These are phyloP conservation scores for Sturnira hondurensis DNA, from an alignment of 2,113 vertebrate species.

Conservation along the genomic window DNA sequence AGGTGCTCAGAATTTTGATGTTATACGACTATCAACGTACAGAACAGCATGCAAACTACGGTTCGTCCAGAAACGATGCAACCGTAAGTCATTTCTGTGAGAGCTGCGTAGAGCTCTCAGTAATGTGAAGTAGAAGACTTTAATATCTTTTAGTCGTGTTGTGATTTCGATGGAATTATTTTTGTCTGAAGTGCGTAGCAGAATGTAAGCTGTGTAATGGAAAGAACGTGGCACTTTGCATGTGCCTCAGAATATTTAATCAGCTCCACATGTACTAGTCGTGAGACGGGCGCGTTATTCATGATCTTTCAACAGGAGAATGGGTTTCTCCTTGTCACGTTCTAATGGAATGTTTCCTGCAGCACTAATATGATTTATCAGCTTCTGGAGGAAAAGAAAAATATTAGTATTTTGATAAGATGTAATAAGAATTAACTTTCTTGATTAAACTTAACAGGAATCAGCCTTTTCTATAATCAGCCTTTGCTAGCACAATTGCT, in stretches of 20 bases:
- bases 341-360: neutral
- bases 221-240: neutral
- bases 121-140: neutral
- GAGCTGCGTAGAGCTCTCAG: neutral
- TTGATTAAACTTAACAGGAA: constrained; percentile 8
- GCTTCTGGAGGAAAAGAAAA: constrained; percentile 15
- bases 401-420: neutral
- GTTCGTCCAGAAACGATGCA: constrained; percentile 97
- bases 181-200: constrained; percentile 4
- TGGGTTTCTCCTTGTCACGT: neutral
- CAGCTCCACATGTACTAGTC: neutral
- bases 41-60: constrained; percentile 97
- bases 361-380: constrained; percentile 10
- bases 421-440: neutral
- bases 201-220: neutral
- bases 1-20: constrained; percentile 99
- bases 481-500: neutral
- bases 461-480: neutral
- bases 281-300: neutral
- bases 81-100: constrained; percentile 87
- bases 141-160: neutral
- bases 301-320: neutral
- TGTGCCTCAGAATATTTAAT: neutral
- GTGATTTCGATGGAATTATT: constrained; percentile 10
- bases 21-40: constrained; percentile 96